A percentile compares a stretch with the other conserved stretches of the same genome.
Conservation (phyloP, 30 jellyfish, hydroid and myxozoan genomes). For the Nemopilema nomurai region DNA sequence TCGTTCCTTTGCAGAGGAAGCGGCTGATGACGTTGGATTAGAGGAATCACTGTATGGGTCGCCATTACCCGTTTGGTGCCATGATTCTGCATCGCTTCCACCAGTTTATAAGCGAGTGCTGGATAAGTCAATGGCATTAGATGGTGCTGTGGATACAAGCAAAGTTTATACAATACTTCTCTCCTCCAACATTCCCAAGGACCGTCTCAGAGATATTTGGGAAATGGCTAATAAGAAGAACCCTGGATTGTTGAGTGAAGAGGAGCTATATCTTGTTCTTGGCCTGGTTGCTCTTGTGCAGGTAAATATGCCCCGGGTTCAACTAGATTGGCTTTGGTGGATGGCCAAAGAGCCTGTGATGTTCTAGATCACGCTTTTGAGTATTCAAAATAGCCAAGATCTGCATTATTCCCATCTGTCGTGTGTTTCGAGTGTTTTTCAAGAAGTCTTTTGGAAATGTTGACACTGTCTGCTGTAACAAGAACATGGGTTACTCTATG, state of each 20-base stretch:
- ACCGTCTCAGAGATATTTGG: constrained; percentile 61
- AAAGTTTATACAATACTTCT: constrained; percentile 46
- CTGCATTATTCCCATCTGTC: no score
- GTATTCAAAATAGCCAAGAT: no score
- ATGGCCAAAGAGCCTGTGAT: background rate
- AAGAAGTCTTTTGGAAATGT: no score
- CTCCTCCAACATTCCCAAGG: constrained; percentile 57
- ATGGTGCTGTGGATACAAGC: constrained; percentile 55
- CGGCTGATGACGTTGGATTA: background rate
- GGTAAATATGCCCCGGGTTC: constrained; percentile 19
- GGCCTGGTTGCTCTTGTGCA: constrained; percentile 74
- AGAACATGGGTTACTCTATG: no score
- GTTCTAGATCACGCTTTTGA: no score
- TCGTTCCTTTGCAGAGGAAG: no score
- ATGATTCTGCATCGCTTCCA: constrained; percentile 26
- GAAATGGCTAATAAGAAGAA: constrained; percentile 57
- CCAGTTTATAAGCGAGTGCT: constrained; percentile 57
- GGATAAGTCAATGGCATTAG: constrained; percentile 44
- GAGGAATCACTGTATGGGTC: constrained; percentile 51
- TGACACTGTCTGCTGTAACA: no score
- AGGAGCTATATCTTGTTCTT: constrained; percentile 70
- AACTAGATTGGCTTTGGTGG: background rate
- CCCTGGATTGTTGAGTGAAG: constrained; percentile 65
- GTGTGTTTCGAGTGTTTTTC: no score
- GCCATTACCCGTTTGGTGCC: constrained; percentile 60